Evolutionary conservation across 2,797 vertebrate genomes (phyloP), one percentile per base, ranked within the genome.

Genomic region (Sebastes taczanowskii): DNA sequence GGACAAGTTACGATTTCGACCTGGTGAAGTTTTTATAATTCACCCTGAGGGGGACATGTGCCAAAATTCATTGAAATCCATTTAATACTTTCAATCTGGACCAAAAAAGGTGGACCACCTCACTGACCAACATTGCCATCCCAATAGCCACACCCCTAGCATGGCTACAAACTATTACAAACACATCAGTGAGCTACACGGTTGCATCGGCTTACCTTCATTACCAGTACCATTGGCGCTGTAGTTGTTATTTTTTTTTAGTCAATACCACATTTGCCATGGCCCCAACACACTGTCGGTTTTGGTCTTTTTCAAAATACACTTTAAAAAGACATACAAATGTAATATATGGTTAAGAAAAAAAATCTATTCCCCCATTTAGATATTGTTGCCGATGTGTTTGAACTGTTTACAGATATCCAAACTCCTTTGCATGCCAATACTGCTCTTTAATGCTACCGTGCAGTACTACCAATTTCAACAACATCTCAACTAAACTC

Each of bases 381-480:
- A 14, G 5, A 70, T 82, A 25, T 65, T 58, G 67, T 55, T 68
- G 30, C 55, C 71, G 49, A 75, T 77, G 68, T 84, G 34, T 62
- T 68, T 65, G 5, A 76, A 74, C 63, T 86, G 70, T 84, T 86
- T 84, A 81, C 25, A 77, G 23, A 61, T 74, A 65, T 72, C 61
- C 59, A 0, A 62, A 77, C 46, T 75, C 58, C 25, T 75, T 75
- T 80, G 76, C 81, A 88, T 88, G 82, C 61, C 34, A n/a, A 60
- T 66, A 13, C 52, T 22, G 61, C 62, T 69, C 60, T 74, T 78
- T 66, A 63, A 30, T 56, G 55, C 67, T 77, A 10, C 67, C 66
- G 38, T 78, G 34, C 30, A 20, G 66, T 38, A 1, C 22, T 61
- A 18, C 76, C 3, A 10, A 1, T 22, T 71, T 66, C 34, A 52